Conservation (phyloP, 2,797 vertebrate species). For the Danionella dracula region DNA sequence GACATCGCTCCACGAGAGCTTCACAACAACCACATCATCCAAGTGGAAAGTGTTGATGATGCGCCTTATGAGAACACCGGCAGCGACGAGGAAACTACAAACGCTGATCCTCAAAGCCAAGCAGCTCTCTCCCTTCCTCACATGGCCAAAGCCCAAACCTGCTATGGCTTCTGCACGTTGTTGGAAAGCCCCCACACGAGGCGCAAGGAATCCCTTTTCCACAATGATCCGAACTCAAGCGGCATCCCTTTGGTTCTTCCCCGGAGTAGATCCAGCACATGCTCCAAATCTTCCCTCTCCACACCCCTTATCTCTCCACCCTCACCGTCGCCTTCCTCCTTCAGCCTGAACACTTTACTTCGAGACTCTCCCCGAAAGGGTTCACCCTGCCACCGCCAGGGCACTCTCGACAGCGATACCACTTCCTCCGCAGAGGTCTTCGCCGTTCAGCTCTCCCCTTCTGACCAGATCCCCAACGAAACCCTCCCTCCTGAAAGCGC, state of each 20-base stretch:
- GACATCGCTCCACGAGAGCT: conserved; percentile 45
- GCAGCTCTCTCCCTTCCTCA: conserved; percentile 76
- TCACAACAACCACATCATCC: conserved; percentile 73
- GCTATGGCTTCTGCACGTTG: conserved; percentile 90
- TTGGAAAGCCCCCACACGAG: conserved; percentile 91
- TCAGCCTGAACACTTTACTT: conserved; percentile 62
- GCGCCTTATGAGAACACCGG: conserved; percentile 54
- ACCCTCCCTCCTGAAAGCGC: conserved; percentile 70
- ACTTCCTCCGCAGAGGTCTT: conserved; percentile 79
- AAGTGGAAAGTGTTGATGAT: conserved; percentile 83
- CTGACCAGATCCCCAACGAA: conserved; percentile 67
- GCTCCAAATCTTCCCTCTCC: conserved; percentile 50
- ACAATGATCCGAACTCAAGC: conserved; percentile 58
- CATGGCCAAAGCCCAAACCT: conserved; percentile 74
- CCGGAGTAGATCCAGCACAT: conserved; percentile 68
- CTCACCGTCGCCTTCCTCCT: conserved; percentile 50
- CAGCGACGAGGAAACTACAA: conserved; percentile 77
- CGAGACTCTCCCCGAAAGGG: conserved; percentile 59
- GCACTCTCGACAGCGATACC: conserved; percentile 76
- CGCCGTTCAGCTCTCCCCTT: conserved; percentile 73
- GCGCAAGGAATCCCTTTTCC: conserved; percentile 89
- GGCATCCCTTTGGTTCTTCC: conserved; percentile 65
- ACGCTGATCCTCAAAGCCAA: conserved; percentile 80
- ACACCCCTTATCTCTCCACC: conserved; percentile 40
- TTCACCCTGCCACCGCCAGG: conserved; percentile 61